Conservation (phyloP, 2,888 invertebrate species). For the Pelosia muscerda region DNA sequence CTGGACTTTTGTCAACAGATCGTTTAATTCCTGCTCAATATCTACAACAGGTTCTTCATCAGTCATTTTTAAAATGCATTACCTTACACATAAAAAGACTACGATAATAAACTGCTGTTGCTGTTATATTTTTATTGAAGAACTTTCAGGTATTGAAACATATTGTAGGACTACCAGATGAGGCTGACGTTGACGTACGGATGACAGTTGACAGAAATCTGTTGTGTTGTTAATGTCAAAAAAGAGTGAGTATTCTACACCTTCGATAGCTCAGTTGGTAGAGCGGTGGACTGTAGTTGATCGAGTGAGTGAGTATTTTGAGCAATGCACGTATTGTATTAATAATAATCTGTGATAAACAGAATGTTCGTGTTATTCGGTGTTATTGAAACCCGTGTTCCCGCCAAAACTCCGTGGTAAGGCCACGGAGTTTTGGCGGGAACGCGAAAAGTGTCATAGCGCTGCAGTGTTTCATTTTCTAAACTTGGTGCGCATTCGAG, state of each 20-base stretch:
- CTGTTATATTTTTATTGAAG: slow-evolving; percentile 26
- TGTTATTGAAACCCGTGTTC: no score
- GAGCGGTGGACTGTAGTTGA: slow-evolving; percentile 87
- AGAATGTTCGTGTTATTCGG: no score
- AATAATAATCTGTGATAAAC: no score
- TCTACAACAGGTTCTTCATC: slow-evolving; percentile 77
- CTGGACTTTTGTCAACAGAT: slow-evolving; percentile 81
- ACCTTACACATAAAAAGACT: slow-evolving; percentile 39
- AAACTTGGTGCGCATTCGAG: no score
- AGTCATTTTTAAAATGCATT: slow-evolving; percentile 69
- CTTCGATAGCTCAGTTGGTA: slow-evolving; percentile 88
- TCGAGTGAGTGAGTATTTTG: no score
- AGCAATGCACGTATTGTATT: no score
- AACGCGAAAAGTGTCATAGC: no score
- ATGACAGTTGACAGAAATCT: slow-evolving; percentile 47
- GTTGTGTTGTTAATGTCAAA: slow-evolving; percentile 50
- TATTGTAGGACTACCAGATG: slow-evolving; percentile 32
- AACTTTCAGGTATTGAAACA: slow-evolving; percentile 41
- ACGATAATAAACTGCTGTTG: slow-evolving; percentile 32
- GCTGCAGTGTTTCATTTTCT: no score
- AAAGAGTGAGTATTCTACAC: slow-evolving; percentile 38
- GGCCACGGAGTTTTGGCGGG: no score
- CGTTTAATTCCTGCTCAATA: slow-evolving; percentile 81
- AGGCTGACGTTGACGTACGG: slow-evolving; percentile 25
- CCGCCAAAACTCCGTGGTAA: no score